Evolutionary conservation across 1,140 invertebrate genomes (phyloP), one percentile per base, ranked within the genome.

Genomic region (Drosophila equinoxialis): DNA sequence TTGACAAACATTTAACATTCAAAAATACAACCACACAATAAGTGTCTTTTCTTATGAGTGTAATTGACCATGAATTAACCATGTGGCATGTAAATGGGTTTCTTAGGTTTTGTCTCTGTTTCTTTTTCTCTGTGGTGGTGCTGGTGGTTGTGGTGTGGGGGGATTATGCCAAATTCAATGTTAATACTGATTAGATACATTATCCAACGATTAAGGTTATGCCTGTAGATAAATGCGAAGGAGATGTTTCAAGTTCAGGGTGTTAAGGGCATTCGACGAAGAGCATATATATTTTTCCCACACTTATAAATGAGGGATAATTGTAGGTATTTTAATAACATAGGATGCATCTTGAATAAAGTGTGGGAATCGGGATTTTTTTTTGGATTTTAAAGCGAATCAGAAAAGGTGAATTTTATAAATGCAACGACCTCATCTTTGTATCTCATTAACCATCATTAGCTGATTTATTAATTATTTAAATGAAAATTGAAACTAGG

Each of bases 61-160:
- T 77, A 77, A 77, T 77, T 76, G 73, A 41, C 66, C 74, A 76
- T 77, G 74, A 77, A 77, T 77, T 68, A 30, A 30, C 30, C 51
- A 63, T 33, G 14, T 6, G 14, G 73, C 73, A 45, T 77, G 66
- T 77, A 77, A 77, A 42, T 70, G 73, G 23, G 45, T 70, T 61
- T 48, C n/a, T 20, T 48, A 23, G 20, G 58, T 60, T 60, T 60
- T 6, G 14, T 23, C 37, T 60, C 6, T 14, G 7, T 17, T 5
- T 1, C 57, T 11, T 2, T 37, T 51, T 68, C 10, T 39, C 37
- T 39, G 2, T 30, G 30, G 26, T 39, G 37, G 4, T 5, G 37
- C 10, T 11, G 11, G 11, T 39, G 10, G 11, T 30, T 30, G 30
- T 30, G 11, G 37, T 11, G 11, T 2, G 37, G 37, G 37, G 37